A percentile compares a stretch with the other conserved stretches of the same genome.
Conservation (phyloP, 2,113 vertebrate species). For the Alethe diademata region DNA sequence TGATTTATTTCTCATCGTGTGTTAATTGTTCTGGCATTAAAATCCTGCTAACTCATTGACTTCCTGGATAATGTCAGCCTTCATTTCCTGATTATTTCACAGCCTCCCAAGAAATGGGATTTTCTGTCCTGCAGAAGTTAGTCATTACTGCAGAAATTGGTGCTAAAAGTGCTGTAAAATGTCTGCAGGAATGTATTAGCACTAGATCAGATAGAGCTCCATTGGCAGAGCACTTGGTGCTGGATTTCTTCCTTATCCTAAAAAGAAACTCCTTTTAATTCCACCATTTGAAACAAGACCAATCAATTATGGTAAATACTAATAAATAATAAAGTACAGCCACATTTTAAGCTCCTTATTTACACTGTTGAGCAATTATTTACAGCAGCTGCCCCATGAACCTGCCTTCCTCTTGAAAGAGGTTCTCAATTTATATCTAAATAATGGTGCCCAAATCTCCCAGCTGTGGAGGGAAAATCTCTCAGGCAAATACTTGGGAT, state of each 20-base stretch:
- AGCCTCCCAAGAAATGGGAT: neutral
- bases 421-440: neutral
- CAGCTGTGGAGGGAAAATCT: neutral
- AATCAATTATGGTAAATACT: neutral
- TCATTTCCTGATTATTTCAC: neutral
- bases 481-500: neutral
- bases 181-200: neutral
- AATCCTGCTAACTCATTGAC: neutral
- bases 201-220: neutral
- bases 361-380: neutral
- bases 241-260: neutral
- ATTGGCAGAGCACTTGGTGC: neutral
- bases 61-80: neutral
- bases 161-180: constrained; percentile 10
- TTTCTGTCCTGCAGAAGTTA: constrained; percentile 37
- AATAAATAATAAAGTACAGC: neutral
- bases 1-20: neutral
- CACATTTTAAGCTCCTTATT: neutral
- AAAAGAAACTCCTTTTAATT: neutral
- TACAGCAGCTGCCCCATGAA: neutral
- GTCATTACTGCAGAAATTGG: neutral
- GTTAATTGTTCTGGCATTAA: constrained; percentile 10
- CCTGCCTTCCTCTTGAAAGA: neutral
- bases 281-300: neutral
- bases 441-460: neutral